phyloP scores from a whole-genome alignment of 2,888 invertebrate genomes.

The Sarcophaga rosellei region DNA sequence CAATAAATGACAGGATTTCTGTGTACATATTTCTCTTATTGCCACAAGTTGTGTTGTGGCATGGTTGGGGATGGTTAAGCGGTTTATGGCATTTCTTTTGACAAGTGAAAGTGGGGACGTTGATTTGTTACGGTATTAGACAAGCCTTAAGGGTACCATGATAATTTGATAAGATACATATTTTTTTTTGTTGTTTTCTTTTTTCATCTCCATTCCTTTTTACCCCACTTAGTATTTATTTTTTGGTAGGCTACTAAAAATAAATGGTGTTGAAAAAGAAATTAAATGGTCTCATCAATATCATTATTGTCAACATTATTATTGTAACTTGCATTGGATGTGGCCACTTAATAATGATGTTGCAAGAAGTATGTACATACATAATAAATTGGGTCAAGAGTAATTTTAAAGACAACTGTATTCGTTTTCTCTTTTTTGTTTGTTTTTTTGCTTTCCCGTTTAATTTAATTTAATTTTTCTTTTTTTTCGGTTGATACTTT shows the following conservation, averaged over 20 bases:
- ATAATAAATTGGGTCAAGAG: slow-evolving; percentile 59
- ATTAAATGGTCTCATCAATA: slow-evolving; percentile 47
- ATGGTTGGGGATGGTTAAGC: not conserved
- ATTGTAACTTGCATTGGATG: not conserved
- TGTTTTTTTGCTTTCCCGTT: not conserved
- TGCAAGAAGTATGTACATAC: not conserved
- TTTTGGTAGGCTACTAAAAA: slow-evolving; percentile 34
- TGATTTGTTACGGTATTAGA: not conserved
- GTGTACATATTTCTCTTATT: not conserved
- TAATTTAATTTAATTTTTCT: not conserved
- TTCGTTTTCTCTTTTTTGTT: not conserved
- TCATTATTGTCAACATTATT: slow-evolving; percentile 25
- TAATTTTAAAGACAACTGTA: slow-evolving; percentile 28
- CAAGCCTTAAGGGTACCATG: slow-evolving; percentile 48
- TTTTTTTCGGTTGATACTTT: not conserved
- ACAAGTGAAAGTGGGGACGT: not conserved
- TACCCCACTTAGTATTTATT: not conserved
- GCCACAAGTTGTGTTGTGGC: not conserved
- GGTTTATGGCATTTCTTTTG: not conserved
- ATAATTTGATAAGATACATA: slow-evolving; percentile 59
- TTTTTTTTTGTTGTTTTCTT: slow-evolving; percentile 33
- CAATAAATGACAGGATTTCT: not conserved
- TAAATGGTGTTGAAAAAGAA: slow-evolving; percentile 45
- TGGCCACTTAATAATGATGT: not conserved
- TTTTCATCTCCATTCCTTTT: not conserved